These are phyloP conservation scores for Phyllotreta cruciferae DNA, from an alignment of 2,888 invertebrate genomes.

Conservation along the genomic window DNA sequence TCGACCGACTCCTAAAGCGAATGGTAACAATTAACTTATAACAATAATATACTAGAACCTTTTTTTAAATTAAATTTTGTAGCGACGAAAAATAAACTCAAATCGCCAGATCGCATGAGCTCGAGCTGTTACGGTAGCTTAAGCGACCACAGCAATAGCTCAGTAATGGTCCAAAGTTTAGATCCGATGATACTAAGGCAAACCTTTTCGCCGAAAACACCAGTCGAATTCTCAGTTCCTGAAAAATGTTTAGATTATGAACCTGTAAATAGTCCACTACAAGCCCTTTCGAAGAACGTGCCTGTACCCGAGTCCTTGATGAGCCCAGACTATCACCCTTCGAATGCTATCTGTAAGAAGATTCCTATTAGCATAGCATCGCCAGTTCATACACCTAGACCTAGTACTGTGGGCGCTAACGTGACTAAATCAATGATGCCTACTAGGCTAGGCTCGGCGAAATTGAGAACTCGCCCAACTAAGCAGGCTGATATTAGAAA, in stretches of 20 bases:
- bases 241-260: constrained; percentile 55
- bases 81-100: constrained; percentile 61
- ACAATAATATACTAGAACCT: too few species aligned
- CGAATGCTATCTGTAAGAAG: constrained; percentile 46
- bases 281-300: constrained; percentile 85
- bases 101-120: constrained; percentile 77
- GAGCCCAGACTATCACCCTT: constrained; percentile 77
- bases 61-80: too few species aligned
- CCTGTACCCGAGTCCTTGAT: constrained; percentile 87
- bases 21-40: not conserved
- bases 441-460: too few species aligned
- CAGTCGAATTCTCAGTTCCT: constrained; percentile 42
- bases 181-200: constrained; percentile 66
- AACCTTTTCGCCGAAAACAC: constrained; percentile 51
- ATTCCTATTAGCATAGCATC: not conserved
- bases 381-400: not conserved
- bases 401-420: constrained; percentile 11
- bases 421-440: too few species aligned
- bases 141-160: constrained; percentile 50
- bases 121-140: constrained; percentile 70
- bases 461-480: too few species aligned
- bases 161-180: constrained; percentile 69
- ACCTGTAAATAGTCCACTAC: constrained; percentile 67
- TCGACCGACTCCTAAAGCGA: not conserved
- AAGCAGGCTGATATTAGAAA: too few species aligned